Base-by-base conservation (phyloP, 1,140 invertebrate species). In the Leptopilina boulardi region DNA sequence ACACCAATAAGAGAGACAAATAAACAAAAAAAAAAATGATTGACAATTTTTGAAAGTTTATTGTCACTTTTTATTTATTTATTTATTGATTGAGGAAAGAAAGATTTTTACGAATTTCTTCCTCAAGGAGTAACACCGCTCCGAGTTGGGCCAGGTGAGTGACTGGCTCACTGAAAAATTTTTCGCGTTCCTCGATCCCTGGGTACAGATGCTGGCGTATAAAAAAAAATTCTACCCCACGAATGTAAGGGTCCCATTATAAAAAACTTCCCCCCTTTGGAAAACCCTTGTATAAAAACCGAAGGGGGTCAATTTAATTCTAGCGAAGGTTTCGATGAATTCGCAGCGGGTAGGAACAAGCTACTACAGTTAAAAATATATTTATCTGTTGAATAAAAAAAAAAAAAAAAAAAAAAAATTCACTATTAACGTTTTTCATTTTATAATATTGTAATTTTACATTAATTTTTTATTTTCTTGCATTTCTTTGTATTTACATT, bases 201-300 rank as follows among this genome's bases (percentile, higher is more conserved):
- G 88, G 89, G 89, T 90, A 89, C 89, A 89, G 88, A 90, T 90
- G 88, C 87, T 89, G 88, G 86, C 85, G 80, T 83, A 88, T 89
- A 89, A 88, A 88, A 87, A 86, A 88, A 83, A 80, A 4, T 82
- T 85, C 80, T 80, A 88, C 88, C 88, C 88, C 79, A 86, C 81
- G 77, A 75, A 85, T 83, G 83, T 79, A 85, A 85, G 87, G 83
- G 83, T 84, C 85, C 87, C 74, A 85, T 82, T 85, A 85, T 87
- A 90, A 89, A 88, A 87, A 87, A 85, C 81, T 70, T 21, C 82
- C 81, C 85, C 87, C 81, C 85, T 84, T 77, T 76, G 86, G 75
- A 89, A 89, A 90, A 88, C 86, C 87, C 88, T 89, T 89, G 88
- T 89, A 88, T 88, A 89, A 89, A 89, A 90, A 89, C 84, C 87